These are phyloP conservation scores for Stomorhina lunata DNA, from an alignment of 2,888 invertebrate species.

Conservation along the genomic window DNA sequence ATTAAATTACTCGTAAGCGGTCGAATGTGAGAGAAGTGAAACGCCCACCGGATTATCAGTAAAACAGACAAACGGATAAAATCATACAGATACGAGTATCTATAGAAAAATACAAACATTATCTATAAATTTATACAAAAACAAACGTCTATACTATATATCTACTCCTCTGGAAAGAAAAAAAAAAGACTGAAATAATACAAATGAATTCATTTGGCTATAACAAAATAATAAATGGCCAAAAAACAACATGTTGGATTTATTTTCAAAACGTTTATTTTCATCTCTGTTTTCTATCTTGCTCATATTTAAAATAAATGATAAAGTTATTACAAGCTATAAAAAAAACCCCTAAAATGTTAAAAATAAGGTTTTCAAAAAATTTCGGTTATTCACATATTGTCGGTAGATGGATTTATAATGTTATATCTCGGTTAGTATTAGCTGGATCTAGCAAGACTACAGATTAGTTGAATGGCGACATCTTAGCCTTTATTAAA, in stretches of 20 bases:
- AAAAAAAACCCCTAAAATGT: constrained; percentile 40
- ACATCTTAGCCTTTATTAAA: too few relatives aligned
- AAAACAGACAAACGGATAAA: neutral
- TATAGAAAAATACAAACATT: too few relatives aligned
- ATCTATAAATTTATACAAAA: neutral
- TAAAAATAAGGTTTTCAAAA: too few relatives aligned
- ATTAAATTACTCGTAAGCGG: constrained; percentile 49
- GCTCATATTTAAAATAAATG: constrained; percentile 29
- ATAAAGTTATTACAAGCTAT: constrained; percentile 51
- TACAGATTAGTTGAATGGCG: too few relatives aligned
- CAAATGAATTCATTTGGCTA: neutral
- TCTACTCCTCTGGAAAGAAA: too few relatives aligned
- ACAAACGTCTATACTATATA: neutral
- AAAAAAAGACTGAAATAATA: neutral
- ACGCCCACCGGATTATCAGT: constrained; percentile 41
- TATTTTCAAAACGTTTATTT: neutral
- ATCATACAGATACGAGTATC: too few relatives aligned
- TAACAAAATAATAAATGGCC: constrained; percentile 25
- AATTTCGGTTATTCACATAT: too few relatives aligned
- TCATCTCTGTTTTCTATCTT: constrained; percentile 20
- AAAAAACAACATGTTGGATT: constrained; percentile 17
- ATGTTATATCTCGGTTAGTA: too few relatives aligned
- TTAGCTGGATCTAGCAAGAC: too few relatives aligned
- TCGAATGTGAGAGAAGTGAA: neutral
- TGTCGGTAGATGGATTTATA: too few relatives aligned